Conservation (phyloP, 2,113 vertebrate species). For the Anser cygnoides region DNA sequence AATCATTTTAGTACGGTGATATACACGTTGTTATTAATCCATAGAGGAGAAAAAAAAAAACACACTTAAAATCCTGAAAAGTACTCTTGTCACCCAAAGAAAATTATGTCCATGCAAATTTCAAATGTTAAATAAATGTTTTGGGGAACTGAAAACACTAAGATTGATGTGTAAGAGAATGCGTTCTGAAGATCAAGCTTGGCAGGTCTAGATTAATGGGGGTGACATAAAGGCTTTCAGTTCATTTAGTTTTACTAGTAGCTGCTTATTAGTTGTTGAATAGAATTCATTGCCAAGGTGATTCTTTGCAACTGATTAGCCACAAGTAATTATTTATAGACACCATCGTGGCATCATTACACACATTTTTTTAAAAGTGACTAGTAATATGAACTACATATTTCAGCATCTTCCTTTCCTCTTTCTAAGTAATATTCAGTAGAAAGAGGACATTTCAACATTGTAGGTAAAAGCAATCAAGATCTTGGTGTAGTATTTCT, state of each 20-base stretch:
- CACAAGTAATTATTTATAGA: neutral
- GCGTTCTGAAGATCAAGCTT: neutral
- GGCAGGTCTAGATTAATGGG: neutral
- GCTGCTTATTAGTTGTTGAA: neutral
- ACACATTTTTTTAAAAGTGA: neutral
- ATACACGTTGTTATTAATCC: neutral
- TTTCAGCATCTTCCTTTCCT: neutral
- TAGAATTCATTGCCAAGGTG: neutral
- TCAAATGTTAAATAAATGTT: neutral
- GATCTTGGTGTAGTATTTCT: neutral
- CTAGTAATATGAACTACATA: rapidly evolving
- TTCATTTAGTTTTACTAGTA: neutral
- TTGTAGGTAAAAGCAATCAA: neutral
- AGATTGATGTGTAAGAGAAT: neutral
- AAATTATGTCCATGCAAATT: neutral
- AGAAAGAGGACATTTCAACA: neutral
- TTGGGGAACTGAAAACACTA: neutral
- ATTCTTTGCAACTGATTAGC: neutral
- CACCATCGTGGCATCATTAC: neutral
- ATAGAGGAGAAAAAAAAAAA: neutral
- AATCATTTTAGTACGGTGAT: neutral
- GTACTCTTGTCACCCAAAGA: neutral
- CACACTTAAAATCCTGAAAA: neutral
- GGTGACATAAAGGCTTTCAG: neutral
- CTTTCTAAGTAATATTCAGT: neutral